phyloP scores from a whole-genome alignment of 2,113 vertebrate species.

The Cettia cetti region DNA sequence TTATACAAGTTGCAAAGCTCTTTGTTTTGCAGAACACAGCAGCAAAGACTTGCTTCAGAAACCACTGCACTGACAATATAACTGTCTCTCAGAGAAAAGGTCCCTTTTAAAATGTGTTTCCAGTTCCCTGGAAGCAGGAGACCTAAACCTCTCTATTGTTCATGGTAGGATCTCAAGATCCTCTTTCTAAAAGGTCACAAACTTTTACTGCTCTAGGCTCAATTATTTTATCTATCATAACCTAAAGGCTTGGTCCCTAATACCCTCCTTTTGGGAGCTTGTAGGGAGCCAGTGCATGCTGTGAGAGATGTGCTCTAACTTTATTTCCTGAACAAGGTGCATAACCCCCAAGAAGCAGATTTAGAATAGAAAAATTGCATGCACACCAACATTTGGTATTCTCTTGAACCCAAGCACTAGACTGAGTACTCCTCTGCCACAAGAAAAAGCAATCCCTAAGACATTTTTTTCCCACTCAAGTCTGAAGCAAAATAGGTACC shows the following conservation, averaged over 20 bases:
- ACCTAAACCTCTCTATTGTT: background rate
- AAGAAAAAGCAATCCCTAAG: background rate
- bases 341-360: background rate
- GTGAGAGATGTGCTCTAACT: background rate
- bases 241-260: background rate
- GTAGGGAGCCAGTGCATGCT: background rate
- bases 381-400: background rate
- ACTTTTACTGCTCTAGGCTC: background rate
- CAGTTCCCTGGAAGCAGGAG: background rate
- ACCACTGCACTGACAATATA: background rate
- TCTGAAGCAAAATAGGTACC: background rate
- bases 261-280: background rate
- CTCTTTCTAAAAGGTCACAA: background rate
- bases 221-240: background rate
- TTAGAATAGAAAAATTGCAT: background rate
- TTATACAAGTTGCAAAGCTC: background rate
- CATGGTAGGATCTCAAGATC: background rate
- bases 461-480: background rate
- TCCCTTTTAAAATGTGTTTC: background rate
- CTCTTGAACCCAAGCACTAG: background rate
- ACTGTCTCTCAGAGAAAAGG: background rate
- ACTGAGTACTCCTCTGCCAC: background rate
- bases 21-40: background rate
- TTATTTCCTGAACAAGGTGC: background rate
- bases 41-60: background rate